Percentiles rank a stretch among this genome's conserved stretches.
These are phyloP conservation scores for Eristalis intricaria DNA, from an alignment of 2,888 invertebrate genomes.

Conservation along the genomic window DNA sequence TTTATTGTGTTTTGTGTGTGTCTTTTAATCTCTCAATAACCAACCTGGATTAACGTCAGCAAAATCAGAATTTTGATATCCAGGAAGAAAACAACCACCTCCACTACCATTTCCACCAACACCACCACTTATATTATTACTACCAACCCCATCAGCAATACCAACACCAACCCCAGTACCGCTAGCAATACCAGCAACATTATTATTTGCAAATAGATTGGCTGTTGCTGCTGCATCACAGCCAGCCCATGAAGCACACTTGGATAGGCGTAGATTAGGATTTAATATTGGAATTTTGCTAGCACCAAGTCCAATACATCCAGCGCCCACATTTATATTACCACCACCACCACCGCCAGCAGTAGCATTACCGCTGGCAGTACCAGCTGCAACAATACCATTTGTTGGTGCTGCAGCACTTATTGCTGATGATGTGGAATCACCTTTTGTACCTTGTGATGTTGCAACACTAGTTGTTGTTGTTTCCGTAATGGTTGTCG, in stretches of 20 bases:
- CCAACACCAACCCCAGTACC: constrained; percentile 19
- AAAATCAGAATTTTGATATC: constrained; percentile 78
- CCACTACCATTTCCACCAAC: constrained; percentile 73
- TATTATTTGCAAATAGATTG: constrained; percentile 74
- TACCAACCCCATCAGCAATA: constrained; percentile 47
- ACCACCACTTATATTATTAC: constrained; percentile 73
- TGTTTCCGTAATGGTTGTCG: constrained; percentile 54
- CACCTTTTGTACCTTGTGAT: constrained; percentile 60
- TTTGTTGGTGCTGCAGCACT: constrained; percentile 54
- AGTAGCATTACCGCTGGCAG: not conserved
- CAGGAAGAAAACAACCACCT: constrained; percentile 75
- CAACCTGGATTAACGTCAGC: constrained; percentile 84
- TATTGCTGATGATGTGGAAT: constrained; percentile 62
- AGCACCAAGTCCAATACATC: constrained; percentile 73
- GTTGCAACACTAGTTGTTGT: constrained; percentile 48
- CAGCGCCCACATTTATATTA: not conserved
- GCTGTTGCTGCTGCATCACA: constrained; percentile 79
- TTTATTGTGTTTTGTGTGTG: not conserved
- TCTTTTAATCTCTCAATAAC: constrained; percentile 64
- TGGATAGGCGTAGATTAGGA: constrained; percentile 84
- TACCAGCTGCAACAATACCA: constrained; percentile 29
- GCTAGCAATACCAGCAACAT: constrained; percentile 71
- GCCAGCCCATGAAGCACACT: constrained; percentile 88
- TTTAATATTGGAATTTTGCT: constrained; percentile 86
- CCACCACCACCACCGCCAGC: not conserved